Conservation (phyloP, 1,140 invertebrate genomes). For the Aphaenogaster floridana region DNA sequence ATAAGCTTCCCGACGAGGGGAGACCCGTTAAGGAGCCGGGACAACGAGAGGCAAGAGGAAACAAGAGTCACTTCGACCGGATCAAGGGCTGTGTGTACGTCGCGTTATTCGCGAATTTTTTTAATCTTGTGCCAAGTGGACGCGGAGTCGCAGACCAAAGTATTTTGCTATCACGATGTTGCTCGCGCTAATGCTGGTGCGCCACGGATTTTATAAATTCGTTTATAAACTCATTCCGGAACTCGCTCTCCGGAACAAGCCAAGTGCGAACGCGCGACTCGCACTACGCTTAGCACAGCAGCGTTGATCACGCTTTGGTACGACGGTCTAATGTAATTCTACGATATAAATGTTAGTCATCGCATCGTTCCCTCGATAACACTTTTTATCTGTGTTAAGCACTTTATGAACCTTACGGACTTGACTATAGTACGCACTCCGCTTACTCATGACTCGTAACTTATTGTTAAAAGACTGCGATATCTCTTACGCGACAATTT, state of each 20-base stretch:
- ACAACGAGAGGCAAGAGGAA: not conserved
- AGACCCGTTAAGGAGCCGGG: not conserved
- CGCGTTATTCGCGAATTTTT: conserved; percentile 66
- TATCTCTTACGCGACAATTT: conserved; percentile 58
- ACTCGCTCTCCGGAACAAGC: not conserved
- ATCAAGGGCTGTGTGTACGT: conserved; percentile 73
- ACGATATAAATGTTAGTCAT: conserved; percentile 54
- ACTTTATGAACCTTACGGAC: conserved; percentile 48
- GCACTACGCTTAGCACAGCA: conserved; percentile 24
- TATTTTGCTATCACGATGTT: conserved; percentile 66
- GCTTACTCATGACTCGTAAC: conserved; percentile 55
- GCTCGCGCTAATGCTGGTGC: not conserved
- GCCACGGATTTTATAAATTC: conserved; percentile 15
- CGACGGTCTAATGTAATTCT: conserved; percentile 61
- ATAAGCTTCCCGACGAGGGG: not conserved
- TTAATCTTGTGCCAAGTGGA: conserved; percentile 75
- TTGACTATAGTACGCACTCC: conserved; percentile 35
- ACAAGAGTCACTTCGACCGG: conserved; percentile 41
- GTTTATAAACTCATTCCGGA: conserved; percentile 8
- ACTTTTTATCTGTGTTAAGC: conserved; percentile 61
- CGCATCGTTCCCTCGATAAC: conserved; percentile 22
- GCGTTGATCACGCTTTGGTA: conserved; percentile 29
- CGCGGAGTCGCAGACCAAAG: conserved; percentile 53
- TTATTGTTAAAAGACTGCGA: conserved; percentile 71
- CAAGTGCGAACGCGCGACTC: not conserved